Percentiles rank a stretch among this genome's conserved stretches.
Evolutionary conservation across 2,797 vertebrate genomes (phyloP).

Genomic region (Danio choprae): DNA sequence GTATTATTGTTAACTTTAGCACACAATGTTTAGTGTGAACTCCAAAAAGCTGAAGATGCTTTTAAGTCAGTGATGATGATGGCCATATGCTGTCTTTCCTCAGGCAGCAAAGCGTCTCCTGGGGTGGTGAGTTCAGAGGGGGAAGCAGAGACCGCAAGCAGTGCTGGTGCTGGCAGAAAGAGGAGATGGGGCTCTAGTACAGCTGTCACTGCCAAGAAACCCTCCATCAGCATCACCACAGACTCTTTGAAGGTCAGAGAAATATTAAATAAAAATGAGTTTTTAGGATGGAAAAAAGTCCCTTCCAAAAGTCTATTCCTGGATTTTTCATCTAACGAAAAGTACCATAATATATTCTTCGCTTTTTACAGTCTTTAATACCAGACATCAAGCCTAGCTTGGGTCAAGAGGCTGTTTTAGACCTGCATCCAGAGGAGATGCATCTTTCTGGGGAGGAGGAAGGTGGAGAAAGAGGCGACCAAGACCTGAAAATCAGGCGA

Average conservation of each 20-base stretch:
- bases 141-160: conserved; percentile 73
- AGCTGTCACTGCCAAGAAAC: conserved; percentile 88
- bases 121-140: conserved; percentile 67
- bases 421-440: conserved; percentile 88
- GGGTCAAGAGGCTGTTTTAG: conserved; percentile 87
- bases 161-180: conserved; percentile 81
- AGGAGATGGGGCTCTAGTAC: conserved; percentile 92
- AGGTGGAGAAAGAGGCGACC: conserved; percentile 78
- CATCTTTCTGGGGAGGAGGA: conserved; percentile 88
- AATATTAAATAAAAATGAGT: background rate
- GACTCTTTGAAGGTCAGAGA: conserved; percentile 88
- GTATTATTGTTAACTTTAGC: background rate
- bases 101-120: conserved; percentile 76
- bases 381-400: conserved; percentile 85
- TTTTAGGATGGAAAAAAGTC: background rate
- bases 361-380: conserved; percentile 84
- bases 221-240: conserved; percentile 93
- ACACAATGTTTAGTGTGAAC: background rate
- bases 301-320: background rate
- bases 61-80: background rate
- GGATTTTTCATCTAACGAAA: background rate
- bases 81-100: background rate
- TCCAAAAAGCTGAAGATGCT: background rate
- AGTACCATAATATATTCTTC: background rate
- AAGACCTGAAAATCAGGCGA: conserved; percentile 90